These are phyloP conservation scores for Blastobasis adustella DNA, from an alignment of 2,888 invertebrate genomes.

Conservation along the genomic window DNA sequence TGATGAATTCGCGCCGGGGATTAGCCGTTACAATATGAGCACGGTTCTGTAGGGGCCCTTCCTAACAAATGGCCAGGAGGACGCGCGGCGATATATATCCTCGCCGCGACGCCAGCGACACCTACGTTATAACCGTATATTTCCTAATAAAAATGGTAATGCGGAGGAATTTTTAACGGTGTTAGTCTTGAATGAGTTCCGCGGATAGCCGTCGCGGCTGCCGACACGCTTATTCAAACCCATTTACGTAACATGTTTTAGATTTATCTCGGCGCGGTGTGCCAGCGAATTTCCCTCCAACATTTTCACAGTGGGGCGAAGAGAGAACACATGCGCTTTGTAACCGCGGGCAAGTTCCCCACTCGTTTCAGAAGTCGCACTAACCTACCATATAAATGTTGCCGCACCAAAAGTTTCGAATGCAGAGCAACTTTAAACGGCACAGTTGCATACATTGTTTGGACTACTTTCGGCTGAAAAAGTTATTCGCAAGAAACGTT, in stretches of 20 bases:
- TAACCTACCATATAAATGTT: neutral
- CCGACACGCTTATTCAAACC: neutral
- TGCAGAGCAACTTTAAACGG: no score
- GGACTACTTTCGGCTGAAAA: no score
- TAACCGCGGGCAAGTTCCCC: no score
- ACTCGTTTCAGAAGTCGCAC: no score
- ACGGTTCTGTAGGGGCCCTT: constrained; percentile 57
- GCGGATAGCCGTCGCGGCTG: no score
- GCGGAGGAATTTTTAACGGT: constrained; percentile 36
- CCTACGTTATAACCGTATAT: constrained; percentile 38
- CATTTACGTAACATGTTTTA: neutral
- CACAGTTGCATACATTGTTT: no score
- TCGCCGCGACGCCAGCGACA: constrained; percentile 12
- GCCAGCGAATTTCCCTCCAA: neutral
- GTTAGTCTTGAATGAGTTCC: neutral
- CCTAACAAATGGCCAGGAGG: constrained; percentile 55
- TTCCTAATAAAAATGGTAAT: constrained; percentile 68
- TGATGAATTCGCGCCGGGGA: constrained; percentile 63
- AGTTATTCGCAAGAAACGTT: no score
- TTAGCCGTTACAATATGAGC: constrained; percentile 71
- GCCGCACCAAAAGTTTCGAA: neutral
- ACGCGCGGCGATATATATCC: constrained; percentile 49
- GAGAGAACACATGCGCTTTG: no score
- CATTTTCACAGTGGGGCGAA: neutral
- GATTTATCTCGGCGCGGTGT: neutral